Evolutionary conservation across 1,140 invertebrate species (phyloP), one percentile per base, ranked within the genome.

Genomic region (Aporrectodea caliginosa): DNA sequence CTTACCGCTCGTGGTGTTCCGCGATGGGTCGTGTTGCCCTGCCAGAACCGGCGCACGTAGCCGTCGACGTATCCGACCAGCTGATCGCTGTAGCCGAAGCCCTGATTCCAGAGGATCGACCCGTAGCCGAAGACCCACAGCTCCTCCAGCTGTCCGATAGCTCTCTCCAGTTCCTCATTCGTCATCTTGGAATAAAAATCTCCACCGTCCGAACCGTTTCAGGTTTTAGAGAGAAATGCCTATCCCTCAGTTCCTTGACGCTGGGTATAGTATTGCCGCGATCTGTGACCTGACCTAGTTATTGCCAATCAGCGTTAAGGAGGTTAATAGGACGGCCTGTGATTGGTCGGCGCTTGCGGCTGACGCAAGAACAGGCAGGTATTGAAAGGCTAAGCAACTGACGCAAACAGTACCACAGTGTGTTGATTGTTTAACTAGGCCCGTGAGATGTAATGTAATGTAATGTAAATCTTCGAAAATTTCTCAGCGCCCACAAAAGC

Each of bases 121-220:
- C 95, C 96, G 85, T 98, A 98, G 71, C 95, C 95, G 90, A 97
- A 97, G 22, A 97, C 91, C 93, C 94, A 96, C 92, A 81, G 35
- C 27, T 76, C 35, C 27, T 35, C n/a, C 30, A 22, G 6, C 30
- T 76, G 27, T 30, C n/a, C 43, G 43, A 58, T 58, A 6, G 22
- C 22, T 22, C 22, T 58, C 43, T 58, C 43, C 43, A 58, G 22
- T 12, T 58, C 43, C 43, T 6, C 6, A 58, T 58, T 22, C 43
- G 22, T 58, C 22, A 12, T 58, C 22, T 58, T 22, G 43, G 43
- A 58, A 12, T n/a, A n/a, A n/a, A n/a, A n/a, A n/a, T n/a, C n/a
- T n/a, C n/a, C n/a, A n/a, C n/a, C n/a, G n/a, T n/a, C n/a, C n/a
- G n/a, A n/a, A n/a, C n/a, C n/a, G n/a, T n/a, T n/a, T n/a, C n/a